These are phyloP conservation scores for Drosophila monieri DNA, from an alignment of 2,888 invertebrate genomes.

Conservation along the genomic window DNA sequence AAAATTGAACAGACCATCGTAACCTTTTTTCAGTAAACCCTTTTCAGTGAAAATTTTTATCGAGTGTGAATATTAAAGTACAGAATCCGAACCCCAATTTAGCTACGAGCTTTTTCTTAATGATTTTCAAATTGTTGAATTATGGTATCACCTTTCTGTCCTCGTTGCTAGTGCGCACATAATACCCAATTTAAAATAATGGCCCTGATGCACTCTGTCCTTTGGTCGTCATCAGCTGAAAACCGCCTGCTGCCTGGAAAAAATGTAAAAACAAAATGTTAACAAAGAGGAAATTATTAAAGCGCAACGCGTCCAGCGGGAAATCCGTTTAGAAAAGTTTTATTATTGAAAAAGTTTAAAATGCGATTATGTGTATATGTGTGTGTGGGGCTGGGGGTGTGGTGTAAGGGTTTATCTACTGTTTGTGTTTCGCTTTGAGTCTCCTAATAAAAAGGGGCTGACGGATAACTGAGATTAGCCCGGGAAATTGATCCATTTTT, in stretches of 20 bases:
- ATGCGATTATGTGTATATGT: constrained; percentile 75
- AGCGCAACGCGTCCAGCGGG: constrained; percentile 73
- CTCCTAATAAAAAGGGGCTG: constrained; percentile 11
- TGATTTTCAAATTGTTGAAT: not conserved
- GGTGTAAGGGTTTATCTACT: constrained; percentile 1
- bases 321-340: constrained; percentile 77
- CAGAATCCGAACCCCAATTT: not conserved
- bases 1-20: too few species aligned
- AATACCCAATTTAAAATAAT: constrained; percentile 78
- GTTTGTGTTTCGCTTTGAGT: constrained; percentile 28
- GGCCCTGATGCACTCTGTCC: constrained; percentile 63
- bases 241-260: constrained; percentile 48
- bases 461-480: constrained; percentile 26
- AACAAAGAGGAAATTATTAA: constrained; percentile 65
- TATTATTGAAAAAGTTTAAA: constrained; percentile 78
- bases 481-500: constrained; percentile 28
- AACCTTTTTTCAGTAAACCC: too few species aligned
- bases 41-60: not conserved
- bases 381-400: constrained; percentile 17
- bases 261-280: constrained; percentile 40
- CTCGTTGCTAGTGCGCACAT: constrained; percentile 67
- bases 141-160: constrained; percentile 57
- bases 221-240: constrained; percentile 56
- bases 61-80: too few species aligned
- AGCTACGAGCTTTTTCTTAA: not conserved